Percentiles rank a stretch among this genome's conserved stretches.
These are phyloP conservation scores for Elaphurus davidianus DNA, from an alignment of 2,113 vertebrate genomes.

Conservation along the genomic window DNA sequence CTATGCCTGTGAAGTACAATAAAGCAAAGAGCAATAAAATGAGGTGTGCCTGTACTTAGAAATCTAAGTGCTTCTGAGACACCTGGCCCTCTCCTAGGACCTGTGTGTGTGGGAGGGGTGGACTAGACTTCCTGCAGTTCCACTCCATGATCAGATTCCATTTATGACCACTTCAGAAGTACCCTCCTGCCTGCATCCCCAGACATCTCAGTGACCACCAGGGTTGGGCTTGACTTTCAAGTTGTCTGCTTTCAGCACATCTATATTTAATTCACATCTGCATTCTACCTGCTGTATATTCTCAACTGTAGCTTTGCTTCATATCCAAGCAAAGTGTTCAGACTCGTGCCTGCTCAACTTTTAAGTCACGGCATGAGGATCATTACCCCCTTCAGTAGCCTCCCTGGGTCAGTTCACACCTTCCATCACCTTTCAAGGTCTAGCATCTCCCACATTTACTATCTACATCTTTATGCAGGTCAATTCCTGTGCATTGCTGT, in stretches of 20 bases:
- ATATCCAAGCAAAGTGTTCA: background rate
- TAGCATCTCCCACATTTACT: background rate
- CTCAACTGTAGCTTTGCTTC: background rate
- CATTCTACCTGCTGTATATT: background rate
- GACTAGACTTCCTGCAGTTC: background rate
- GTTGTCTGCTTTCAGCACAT: background rate
- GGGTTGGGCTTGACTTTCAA: background rate
- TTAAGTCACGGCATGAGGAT: background rate
- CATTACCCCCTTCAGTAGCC: background rate
- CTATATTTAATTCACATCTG: background rate
- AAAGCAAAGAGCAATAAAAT: background rate
- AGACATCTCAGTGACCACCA: background rate
- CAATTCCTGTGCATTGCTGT: background rate
- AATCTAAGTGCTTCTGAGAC: background rate
- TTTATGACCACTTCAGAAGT: background rate
- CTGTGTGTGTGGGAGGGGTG: background rate
- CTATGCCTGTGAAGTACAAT: background rate
- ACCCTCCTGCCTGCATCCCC: background rate
- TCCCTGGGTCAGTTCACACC: background rate
- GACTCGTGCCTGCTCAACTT: background rate
- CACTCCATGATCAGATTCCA: accelerated
- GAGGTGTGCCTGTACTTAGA: background rate
- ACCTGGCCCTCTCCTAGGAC: background rate
- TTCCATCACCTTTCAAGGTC: background rate
- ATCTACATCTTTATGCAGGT: background rate